A percentile compares a stretch with the other conserved stretches of the same genome.
phyloP scores from a whole-genome alignment of 2,797 vertebrate species.

The Eptatretus atami region DNA sequence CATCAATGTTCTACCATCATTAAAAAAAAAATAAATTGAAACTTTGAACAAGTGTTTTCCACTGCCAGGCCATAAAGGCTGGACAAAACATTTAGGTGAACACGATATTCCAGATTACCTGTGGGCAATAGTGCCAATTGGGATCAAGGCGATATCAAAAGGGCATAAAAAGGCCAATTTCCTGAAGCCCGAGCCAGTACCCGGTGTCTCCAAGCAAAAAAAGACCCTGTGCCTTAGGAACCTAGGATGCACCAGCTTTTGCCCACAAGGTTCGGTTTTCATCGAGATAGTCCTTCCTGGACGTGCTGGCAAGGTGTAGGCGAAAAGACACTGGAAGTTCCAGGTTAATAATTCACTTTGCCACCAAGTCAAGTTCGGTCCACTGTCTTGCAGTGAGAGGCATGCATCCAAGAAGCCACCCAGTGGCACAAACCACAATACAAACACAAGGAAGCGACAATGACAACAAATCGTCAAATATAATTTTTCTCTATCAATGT shows the following conservation, averaged over 20 bases:
- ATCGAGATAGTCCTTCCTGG: constrained; percentile 43
- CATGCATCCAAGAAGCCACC: constrained; percentile 69
- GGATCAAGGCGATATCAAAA: constrained; percentile 65
- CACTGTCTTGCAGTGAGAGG: constrained; percentile 55
- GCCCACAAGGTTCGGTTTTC: constrained; percentile 60
- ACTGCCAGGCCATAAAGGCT: neutral
- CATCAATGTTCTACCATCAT: neutral
- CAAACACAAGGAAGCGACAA: neutral
- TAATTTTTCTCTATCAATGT: too few relatives aligned
- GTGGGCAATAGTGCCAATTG: constrained; percentile 72
- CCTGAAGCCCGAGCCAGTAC: constrained; percentile 45
- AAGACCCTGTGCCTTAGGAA: constrained; percentile 23
- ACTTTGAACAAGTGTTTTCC: neutral
- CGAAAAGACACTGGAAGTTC: constrained; percentile 42
- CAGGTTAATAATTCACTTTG: constrained; percentile 56
- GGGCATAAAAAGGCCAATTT: constrained; percentile 82
- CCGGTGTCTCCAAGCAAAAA: constrained; percentile 76
- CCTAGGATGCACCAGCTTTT: constrained; percentile 33
- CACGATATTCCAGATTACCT: constrained; percentile 19
- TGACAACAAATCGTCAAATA: too few relatives aligned
- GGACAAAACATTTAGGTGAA: neutral
- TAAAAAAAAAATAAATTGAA: neutral
- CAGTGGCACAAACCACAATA: constrained; percentile 36
- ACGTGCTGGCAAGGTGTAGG: constrained; percentile 74
- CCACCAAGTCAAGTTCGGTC: constrained; percentile 93